Evolutionary conservation across 2,888 invertebrate species (phyloP).

Genomic region (Eutolmus rufibarbis): DNA sequence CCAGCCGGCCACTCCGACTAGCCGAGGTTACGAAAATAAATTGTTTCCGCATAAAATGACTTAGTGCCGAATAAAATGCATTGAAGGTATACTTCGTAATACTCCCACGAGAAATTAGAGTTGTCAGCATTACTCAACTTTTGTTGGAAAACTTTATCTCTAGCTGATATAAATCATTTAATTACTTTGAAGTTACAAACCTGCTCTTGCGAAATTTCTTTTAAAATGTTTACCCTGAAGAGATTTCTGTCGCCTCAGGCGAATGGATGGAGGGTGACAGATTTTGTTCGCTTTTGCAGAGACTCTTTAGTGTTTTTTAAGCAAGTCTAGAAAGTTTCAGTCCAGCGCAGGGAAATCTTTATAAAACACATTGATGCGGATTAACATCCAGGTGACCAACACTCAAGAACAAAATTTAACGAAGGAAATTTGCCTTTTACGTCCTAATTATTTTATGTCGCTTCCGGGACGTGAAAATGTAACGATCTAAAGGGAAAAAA

Average conservation of each 20-base stretch:
- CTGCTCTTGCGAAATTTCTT: not conserved
- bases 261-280: not conserved
- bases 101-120: conserved; percentile 22
- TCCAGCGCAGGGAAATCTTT: not conserved
- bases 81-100: not conserved
- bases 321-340: not conserved
- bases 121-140: conserved; percentile 16
- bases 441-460: not conserved
- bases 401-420: not conserved
- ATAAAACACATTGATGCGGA: not conserved
- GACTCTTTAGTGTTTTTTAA: not conserved
- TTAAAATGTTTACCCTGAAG: not conserved
- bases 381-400: not conserved
- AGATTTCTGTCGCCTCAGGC: not conserved
- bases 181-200: conserved; percentile 16
- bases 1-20: not conserved
- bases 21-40: not conserved
- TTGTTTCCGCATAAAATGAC: not conserved
- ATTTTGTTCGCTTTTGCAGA: not conserved
- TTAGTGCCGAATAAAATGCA: not conserved
- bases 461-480: not conserved
- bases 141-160: conserved; percentile 1
- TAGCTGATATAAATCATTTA: conserved; percentile 25
- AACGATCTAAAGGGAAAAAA: not conserved
- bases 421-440: not conserved